Conservation (phyloP, 1,140 invertebrate species). For the Myzus persicae region DNA sequence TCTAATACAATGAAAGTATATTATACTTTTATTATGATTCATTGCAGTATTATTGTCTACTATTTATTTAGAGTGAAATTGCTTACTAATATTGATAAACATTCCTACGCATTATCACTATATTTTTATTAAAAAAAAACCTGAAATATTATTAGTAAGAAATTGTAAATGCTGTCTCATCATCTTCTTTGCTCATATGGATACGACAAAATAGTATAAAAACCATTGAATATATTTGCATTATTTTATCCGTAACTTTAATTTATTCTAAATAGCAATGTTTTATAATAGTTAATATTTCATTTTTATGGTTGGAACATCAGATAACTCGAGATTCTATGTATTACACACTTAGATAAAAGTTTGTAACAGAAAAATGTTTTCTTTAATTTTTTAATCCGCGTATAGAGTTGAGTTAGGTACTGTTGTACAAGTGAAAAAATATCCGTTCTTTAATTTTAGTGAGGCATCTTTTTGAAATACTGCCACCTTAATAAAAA, state of each 20-base stretch:
- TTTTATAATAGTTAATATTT: constrained; percentile 10
- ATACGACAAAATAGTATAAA: neutral
- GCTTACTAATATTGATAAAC: neutral
- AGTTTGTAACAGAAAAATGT: neutral
- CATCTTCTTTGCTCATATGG: neutral
- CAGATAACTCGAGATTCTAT: neutral
- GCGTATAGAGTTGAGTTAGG: neutral
- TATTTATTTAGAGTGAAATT: neutral
- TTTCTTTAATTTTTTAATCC: neutral
- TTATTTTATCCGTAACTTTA: neutral
- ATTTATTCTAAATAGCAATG: constrained; percentile 23
- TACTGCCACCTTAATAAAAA: neutral
- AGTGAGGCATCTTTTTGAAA: neutral
- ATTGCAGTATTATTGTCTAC: neutral
- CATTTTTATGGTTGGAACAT: neutral
- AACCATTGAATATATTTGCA: neutral
- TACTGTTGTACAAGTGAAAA: neutral
- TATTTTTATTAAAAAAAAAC: neutral
- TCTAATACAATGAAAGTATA: neutral
- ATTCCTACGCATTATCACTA: neutral
- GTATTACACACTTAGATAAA: neutral
- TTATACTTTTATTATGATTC: neutral
- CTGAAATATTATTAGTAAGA: neutral
- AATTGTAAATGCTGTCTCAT: neutral
- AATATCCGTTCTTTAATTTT: neutral